A percentile compares a stretch with the other conserved stretches of the same genome.
Conservation (phyloP, 92 coral and sea anemone species). For the Phymanthus crucifer region DNA sequence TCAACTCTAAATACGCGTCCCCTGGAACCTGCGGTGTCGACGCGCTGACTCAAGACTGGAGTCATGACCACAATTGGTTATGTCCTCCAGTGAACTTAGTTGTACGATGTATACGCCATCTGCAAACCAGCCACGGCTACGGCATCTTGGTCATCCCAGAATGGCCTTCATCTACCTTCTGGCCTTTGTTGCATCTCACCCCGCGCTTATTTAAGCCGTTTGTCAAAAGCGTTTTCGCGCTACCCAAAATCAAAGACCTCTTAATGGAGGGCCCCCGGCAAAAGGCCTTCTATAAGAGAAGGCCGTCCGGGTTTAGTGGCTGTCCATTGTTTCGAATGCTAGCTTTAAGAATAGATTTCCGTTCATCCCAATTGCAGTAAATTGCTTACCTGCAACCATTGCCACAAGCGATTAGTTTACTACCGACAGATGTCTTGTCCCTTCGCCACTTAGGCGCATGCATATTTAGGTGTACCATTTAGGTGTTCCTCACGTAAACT, state of each 20-base stretch:
- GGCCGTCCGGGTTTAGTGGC: background rate
- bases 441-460: too few relatives aligned
- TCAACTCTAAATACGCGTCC: conserved; percentile 39
- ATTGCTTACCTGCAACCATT: too few relatives aligned
- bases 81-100: conserved; percentile 47
- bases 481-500: too few relatives aligned
- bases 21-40: conserved; percentile 46
- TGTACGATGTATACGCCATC: background rate
- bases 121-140: conserved; percentile 16
- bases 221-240: background rate
- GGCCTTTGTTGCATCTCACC: conserved; percentile 14
- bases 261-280: background rate
- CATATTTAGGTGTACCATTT: too few relatives aligned
- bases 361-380: too few relatives aligned
- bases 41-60: conserved; percentile 49
- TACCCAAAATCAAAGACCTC: background rate
- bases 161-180: conserved; percentile 39
- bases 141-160: conserved; percentile 57
- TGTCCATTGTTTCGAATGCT: background rate
- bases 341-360: background rate
- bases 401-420: too few relatives aligned
- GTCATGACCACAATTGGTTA: conserved; percentile 46
- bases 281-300: too few relatives aligned
- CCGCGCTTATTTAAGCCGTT: background rate
- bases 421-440: too few relatives aligned